phyloP scores from a whole-genome alignment of 2,113 vertebrate species.

The Cygnus atratus region DNA sequence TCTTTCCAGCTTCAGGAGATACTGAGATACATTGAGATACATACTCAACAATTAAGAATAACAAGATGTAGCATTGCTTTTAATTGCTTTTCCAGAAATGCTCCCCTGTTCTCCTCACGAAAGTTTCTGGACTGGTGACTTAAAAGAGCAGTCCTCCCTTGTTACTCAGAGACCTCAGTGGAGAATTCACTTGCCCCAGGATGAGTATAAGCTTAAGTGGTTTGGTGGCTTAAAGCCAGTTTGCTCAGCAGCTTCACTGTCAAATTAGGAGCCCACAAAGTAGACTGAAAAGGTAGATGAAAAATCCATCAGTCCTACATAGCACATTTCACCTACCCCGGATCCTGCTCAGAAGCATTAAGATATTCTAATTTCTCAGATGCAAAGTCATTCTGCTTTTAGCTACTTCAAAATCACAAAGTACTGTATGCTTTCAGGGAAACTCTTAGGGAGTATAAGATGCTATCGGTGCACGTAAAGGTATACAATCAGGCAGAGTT shows the following conservation, averaged over 20 bases:
- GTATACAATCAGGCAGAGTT: background rate
- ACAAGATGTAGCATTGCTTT: background rate
- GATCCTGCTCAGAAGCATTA: background rate
- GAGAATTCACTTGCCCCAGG: background rate
- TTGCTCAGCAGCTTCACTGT: background rate
- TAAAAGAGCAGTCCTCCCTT: background rate
- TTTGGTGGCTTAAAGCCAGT: conserved; percentile 13
- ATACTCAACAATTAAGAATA: background rate
- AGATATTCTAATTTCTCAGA: conserved; percentile 7
- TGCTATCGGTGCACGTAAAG: background rate
- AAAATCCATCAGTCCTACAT: background rate
- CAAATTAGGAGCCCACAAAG: background rate
- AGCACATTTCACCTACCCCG: background rate
- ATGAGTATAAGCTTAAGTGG: background rate
- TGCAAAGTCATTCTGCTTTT: conserved; percentile 52
- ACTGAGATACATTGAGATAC: background rate
- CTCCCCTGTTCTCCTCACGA: background rate
- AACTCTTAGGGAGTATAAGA: background rate
- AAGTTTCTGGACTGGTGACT: background rate
- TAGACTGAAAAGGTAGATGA: background rate
- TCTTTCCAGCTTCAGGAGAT: background rate
- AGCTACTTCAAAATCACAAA: background rate
- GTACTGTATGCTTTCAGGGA: background rate
- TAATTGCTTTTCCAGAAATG: background rate
- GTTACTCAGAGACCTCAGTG: background rate